A percentile compares a stretch with the other conserved stretches of the same genome.
phyloP scores from a whole-genome alignment of 2,797 vertebrate genomes.

The Alectoris magna region DNA sequence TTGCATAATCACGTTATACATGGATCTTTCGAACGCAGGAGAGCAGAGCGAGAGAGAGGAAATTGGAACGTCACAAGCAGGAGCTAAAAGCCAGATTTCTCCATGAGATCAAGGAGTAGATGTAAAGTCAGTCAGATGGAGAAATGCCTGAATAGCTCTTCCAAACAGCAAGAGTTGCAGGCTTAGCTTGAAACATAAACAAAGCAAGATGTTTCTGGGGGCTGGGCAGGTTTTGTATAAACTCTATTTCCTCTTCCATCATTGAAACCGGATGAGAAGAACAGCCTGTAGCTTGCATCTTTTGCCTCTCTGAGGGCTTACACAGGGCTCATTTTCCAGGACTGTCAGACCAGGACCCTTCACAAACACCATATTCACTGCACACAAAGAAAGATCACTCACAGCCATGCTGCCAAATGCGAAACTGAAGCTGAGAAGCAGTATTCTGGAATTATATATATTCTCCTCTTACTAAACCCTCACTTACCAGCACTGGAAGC shows the following conservation, averaged over 20 bases:
- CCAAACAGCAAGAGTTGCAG: constrained; percentile 3
- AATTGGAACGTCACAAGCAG: constrained; percentile 29
- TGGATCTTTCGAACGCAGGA: constrained; percentile 46
- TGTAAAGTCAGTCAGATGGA: constrained; percentile 62
- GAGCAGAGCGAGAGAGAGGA: neutral
- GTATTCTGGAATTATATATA: neutral
- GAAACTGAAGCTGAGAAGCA: constrained; percentile 13
- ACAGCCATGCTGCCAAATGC: neutral
- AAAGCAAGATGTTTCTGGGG: constrained; percentile 67
- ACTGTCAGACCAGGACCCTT: constrained; percentile 21
- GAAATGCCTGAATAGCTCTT: constrained; percentile 59
- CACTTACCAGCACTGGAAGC: constrained; percentile 3
- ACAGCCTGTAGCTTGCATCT: constrained; percentile 36
- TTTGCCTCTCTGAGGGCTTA: constrained; percentile 39
- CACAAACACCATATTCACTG: constrained; percentile 24
- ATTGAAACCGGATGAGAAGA: constrained; percentile 60
- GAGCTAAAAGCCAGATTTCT: constrained; percentile 60
- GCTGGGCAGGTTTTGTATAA: constrained; percentile 66
- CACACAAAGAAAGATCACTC: constrained; percentile 18
- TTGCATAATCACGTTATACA: constrained; percentile 69
- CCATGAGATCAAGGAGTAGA: constrained; percentile 56
- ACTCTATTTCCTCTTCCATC: constrained; percentile 68
- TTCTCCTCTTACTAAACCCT: constrained; percentile 3
- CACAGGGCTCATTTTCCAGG: constrained; percentile 19
- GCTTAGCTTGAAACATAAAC: constrained; percentile 61